Conservation (phyloP, 1,140 invertebrate genomes). For the Hyles euphorbiae region DNA sequence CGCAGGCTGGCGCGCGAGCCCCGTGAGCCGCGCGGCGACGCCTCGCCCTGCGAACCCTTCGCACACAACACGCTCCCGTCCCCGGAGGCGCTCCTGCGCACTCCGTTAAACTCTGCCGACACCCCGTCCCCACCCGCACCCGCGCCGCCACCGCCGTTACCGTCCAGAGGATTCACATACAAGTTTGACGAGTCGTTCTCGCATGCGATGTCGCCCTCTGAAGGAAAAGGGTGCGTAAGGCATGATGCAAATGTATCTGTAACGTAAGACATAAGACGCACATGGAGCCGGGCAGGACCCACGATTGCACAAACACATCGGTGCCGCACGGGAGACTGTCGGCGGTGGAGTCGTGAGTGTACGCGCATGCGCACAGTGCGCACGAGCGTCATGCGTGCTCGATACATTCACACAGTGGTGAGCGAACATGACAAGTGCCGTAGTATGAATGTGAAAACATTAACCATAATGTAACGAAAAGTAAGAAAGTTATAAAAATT, state of each 20-base stretch:
- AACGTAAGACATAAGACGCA: constrained; percentile 73
- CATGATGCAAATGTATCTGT: constrained; percentile 96
- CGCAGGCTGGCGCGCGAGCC: constrained; percentile 55
- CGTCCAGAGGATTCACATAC: constrained; percentile 93
- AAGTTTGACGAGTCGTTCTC: constrained; percentile 87
- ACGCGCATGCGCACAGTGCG: too few species aligned
- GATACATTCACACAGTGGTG: too few species aligned
- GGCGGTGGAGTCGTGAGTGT: too few species aligned
- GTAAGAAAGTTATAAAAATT: too few species aligned
- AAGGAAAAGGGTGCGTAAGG: constrained; percentile 94
- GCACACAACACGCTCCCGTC: constrained; percentile 79
- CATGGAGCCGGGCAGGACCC: constrained; percentile 58
- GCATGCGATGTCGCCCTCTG: constrained; percentile 86
- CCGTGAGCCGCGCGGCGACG: constrained; percentile 56
- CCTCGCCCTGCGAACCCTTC: constrained; percentile 68
- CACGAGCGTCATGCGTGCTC: too few species aligned
- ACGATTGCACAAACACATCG: neutral
- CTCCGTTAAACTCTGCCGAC: constrained; percentile 64
- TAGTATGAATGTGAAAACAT: too few species aligned
- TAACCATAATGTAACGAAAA: too few species aligned
- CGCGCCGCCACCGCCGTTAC: constrained; percentile 74
- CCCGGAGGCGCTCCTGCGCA: constrained; percentile 87
- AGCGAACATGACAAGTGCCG: too few species aligned
- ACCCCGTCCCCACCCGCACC: constrained; percentile 68
- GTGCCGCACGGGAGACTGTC: too few species aligned